Evolutionary conservation across 1,140 invertebrate species (phyloP).

Genomic region (Drosophila littoralis): DNA sequence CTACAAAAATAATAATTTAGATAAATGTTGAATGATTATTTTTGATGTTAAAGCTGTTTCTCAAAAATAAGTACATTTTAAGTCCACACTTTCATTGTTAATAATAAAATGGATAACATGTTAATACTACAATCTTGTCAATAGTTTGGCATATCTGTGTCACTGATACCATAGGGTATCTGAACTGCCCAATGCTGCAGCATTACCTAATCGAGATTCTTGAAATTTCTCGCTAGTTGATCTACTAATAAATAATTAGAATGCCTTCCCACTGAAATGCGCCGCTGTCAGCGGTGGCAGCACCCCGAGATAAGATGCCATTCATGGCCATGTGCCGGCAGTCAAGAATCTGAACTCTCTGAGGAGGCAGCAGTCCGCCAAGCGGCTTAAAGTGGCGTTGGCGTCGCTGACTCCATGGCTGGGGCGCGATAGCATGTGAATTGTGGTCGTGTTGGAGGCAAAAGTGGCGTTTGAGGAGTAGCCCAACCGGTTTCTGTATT

Average conservation of each 20-base stretch:
- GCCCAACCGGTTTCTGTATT: slow-evolving; percentile 52
- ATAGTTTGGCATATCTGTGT: background rate
- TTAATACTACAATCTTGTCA: background rate
- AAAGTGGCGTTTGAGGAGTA: slow-evolving; percentile 37
- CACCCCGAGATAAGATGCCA: slow-evolving; percentile 69
- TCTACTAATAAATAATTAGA: slow-evolving; percentile 66
- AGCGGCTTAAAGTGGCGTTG: slow-evolving; percentile 30
- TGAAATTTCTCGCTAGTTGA: slow-evolving; percentile 59
- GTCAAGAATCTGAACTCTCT: slow-evolving; percentile 52
- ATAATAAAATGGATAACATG: too few species aligned
- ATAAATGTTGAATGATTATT: too few species aligned
- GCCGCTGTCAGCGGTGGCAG: slow-evolving; percentile 22
- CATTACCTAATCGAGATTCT: slow-evolving; percentile 54
- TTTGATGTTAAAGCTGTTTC: too few species aligned
- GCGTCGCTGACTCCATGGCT: slow-evolving; percentile 60
- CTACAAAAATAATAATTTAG: too few species aligned
- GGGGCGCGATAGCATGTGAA: slow-evolving; percentile 55
- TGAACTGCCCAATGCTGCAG: background rate
- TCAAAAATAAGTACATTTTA: too few species aligned
- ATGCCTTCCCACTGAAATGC: slow-evolving; percentile 50
- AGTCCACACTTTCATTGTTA: too few species aligned
- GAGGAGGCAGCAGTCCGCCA: slow-evolving; percentile 26
- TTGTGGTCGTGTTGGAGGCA: slow-evolving; percentile 17
- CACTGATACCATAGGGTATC: background rate
- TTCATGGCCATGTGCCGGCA: slow-evolving; percentile 64